phyloP scores from a whole-genome alignment of 2,888 invertebrate species.

The Physocephala rufipes region DNA sequence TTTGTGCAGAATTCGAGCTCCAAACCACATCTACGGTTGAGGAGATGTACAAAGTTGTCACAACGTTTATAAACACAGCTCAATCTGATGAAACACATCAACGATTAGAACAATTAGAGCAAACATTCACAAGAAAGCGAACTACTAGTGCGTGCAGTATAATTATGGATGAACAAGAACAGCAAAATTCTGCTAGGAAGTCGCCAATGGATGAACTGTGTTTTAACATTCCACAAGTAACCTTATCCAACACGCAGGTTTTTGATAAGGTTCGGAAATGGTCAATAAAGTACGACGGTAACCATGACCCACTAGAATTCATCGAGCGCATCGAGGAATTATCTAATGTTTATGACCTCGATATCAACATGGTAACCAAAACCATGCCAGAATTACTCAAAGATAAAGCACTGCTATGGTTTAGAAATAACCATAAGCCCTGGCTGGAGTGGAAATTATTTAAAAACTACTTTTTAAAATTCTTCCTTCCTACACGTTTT shows the following conservation, averaged over 20 bases:
- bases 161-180: too few species aligned
- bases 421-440: conserved; percentile 1
- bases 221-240: too few species aligned
- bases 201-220: too few species aligned
- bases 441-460: neutral
- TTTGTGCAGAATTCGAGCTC: neutral
- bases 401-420: conserved; percentile 12
- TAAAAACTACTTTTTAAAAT: neutral
- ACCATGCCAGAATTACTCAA: conserved; percentile 17
- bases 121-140: too few species aligned
- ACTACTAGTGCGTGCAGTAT: too few species aligned
- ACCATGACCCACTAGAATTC: neutral
- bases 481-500: conserved; percentile 10
- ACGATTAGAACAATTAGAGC: too few species aligned
- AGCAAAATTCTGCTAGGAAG: too few species aligned
- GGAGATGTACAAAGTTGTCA: neutral
- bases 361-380: neutral
- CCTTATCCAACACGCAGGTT: neutral
- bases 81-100: too few species aligned
- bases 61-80: neutral
- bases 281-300: neutral
- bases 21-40: neutral
- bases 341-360: conserved; percentile 1
- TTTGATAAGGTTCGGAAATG: conserved; percentile 1
- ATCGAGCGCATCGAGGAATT: conserved; percentile 20